Evolutionary conservation across 1,140 invertebrate genomes (phyloP).

Genomic region (Calephelis virginiensis): DNA sequence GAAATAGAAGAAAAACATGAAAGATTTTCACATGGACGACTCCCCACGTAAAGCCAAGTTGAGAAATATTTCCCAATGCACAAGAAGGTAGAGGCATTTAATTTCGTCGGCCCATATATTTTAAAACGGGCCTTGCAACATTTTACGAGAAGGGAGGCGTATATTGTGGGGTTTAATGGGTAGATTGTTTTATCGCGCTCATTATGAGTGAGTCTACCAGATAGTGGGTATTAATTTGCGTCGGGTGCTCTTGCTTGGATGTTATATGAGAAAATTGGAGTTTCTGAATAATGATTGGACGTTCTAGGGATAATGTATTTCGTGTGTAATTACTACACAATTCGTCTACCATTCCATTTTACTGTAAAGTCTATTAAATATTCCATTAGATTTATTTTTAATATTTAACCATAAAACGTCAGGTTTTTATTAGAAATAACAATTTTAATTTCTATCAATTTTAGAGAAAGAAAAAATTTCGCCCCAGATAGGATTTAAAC

Average conservation of each 20-base stretch:
- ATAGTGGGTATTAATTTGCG: constrained; percentile 59
- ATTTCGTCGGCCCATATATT: constrained; percentile 55
- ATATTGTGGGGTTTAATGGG: constrained; percentile 51
- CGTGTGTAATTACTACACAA: constrained; percentile 8
- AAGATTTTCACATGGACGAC: not conserved
- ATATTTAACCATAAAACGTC: no score
- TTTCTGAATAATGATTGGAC: constrained; percentile 39
- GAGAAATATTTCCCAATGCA: constrained; percentile 27
- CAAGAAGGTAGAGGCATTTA: constrained; percentile 41
- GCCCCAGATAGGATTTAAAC: no score
- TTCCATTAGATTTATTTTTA: no score
- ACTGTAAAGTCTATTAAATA: not conserved
- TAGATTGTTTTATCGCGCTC: constrained; percentile 64
- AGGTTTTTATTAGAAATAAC: no score
- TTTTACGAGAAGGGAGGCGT: constrained; percentile 52
- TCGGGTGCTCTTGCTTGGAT: constrained; percentile 31
- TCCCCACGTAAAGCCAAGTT: not conserved
- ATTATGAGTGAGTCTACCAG: constrained; percentile 53
- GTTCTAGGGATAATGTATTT: constrained; percentile 11
- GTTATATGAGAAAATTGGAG: constrained; percentile 44
- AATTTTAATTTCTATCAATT: no score
- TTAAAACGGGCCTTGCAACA: constrained; percentile 44
- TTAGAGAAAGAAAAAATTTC: no score
- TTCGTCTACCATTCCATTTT: not conserved
- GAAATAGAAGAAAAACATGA: not conserved